These are phyloP conservation scores for Drosophila stalkeri DNA, from an alignment of 2,888 invertebrate species.

Conservation along the genomic window DNA sequence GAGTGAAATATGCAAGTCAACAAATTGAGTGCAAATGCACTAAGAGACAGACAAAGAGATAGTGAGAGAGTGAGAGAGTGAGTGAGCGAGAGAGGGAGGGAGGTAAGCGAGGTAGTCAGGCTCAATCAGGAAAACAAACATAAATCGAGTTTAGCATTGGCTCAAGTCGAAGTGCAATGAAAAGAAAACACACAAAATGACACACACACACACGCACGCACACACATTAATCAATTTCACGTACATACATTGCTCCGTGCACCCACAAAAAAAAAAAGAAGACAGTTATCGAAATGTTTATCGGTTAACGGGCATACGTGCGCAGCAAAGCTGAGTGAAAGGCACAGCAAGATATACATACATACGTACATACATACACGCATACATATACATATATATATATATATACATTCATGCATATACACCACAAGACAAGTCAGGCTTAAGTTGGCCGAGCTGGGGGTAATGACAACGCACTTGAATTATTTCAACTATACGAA, in stretches of 20 bases:
- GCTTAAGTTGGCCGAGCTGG: slow-evolving; percentile 22
- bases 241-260: slow-evolving; percentile 16
- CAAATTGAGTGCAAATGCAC: slow-evolving; percentile 23
- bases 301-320: slow-evolving; percentile 42
- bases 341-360: slow-evolving; percentile 5
- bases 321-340: slow-evolving; percentile 38
- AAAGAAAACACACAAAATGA: slow-evolving; percentile 4
- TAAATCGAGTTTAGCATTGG: not conserved
- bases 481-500: slow-evolving; percentile 59
- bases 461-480: slow-evolving; percentile 74
- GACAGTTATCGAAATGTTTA: slow-evolving; percentile 41
- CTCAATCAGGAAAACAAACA: slow-evolving; percentile 17
- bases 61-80: not conserved
- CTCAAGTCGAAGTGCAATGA: slow-evolving; percentile 42
- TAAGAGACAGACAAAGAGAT: not conserved
- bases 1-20: slow-evolving; percentile 1
- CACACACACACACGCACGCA: slow-evolving; percentile 7
- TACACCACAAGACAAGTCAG: slow-evolving; percentile 5
- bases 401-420: not conserved
- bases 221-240: slow-evolving; percentile 64
- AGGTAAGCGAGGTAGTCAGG: not conserved
- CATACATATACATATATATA: not conserved
- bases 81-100: no score
- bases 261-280: slow-evolving; percentile 41
- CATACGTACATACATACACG: not conserved